Conservation (phyloP, 2,113 vertebrate species). For the Barnardius zonarius region DNA sequence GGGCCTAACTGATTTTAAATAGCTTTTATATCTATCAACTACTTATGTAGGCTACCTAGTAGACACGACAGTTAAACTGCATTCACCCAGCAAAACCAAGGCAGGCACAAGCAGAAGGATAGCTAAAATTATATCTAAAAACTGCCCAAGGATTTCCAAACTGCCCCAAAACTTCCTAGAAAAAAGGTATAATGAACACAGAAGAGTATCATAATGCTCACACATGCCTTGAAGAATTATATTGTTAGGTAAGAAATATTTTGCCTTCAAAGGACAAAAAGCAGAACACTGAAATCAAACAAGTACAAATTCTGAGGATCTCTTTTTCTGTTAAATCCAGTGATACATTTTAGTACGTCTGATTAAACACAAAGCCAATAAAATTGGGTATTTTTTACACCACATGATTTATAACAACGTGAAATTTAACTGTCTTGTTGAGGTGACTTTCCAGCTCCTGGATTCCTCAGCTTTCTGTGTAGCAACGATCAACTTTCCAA, state of each 20-base stretch:
- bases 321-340: neutral
- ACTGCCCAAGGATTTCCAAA: neutral
- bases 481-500: neutral
- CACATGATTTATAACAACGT: neutral
- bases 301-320: neutral
- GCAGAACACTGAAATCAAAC: neutral
- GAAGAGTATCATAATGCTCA: neutral
- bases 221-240: neutral
- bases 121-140: neutral
- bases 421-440: neutral
- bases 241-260: neutral
- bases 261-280: neutral
- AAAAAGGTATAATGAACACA: neutral
- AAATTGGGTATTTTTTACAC: neutral
- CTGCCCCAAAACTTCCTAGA: neutral
- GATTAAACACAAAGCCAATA: neutral
- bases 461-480: neutral
- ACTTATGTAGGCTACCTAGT: neutral
- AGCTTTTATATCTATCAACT: neutral
- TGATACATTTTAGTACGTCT: neutral
- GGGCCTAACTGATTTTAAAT: neutral
- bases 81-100: neutral
- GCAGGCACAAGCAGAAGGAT: neutral
- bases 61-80: neutral
- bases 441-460: neutral